Evolutionary conservation across 2,888 invertebrate species (phyloP), one percentile per base, ranked within the genome.

Genomic region (Netelia fuscicornis): DNA sequence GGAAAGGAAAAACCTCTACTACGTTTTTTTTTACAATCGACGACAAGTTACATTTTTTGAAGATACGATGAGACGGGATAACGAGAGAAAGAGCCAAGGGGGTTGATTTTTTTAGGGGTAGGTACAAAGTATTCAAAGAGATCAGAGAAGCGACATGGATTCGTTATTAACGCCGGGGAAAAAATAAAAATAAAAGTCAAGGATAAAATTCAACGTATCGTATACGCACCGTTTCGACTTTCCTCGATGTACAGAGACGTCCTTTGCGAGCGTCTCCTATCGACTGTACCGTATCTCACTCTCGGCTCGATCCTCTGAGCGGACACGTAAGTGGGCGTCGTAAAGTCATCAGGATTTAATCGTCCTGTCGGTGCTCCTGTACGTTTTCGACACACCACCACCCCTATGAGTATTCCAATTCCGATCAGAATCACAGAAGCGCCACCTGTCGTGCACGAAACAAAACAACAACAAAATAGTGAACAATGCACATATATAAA

Each of bases 161-260:
- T 54, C 54, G 13, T n/a, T 52, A 13, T n/a, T 54, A n/a, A 62
- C 1, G 30, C 6, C 13, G 30, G 62, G 11, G 0, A 37, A 6
- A 37, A 37, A 37, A 37, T 30, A 30, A 30, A 2, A 5, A 30
- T 37, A 37, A 37, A 37, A 37, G 13, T 62, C 37, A 37, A 37
- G 37, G 2, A 37, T 37, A 62, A 20, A 20, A 64, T 64, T 25
- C 74, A 1, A 48, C 25, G n/a, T 37, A 37, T 37, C 6, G 37
- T 37, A 37, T 37, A 37, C 37, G 37, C 86, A 93, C 93, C 93
- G 54, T 92, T 93, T 77, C 93, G 92, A 84, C 87, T 91, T 78
- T 93, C 93, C 84, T 93, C 93, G 81, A 92, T 79, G 88, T 92
- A 93, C 37, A 93, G 89, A 83, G 92, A 93, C 68, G 92, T 88